These are phyloP conservation scores for Platyura marginata DNA, from an alignment of 1,140 invertebrate genomes.

Conservation along the genomic window DNA sequence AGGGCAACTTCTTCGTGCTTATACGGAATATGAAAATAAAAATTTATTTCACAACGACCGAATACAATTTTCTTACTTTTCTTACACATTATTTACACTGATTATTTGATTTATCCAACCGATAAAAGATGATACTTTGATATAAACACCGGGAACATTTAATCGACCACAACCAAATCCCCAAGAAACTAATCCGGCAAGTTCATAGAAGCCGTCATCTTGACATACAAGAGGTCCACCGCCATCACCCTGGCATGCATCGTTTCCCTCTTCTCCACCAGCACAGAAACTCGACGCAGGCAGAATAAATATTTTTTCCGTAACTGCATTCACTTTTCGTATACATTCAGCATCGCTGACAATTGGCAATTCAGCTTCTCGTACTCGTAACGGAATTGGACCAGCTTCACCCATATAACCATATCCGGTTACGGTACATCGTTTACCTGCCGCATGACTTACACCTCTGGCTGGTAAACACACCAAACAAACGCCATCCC, in stretches of 20 bases:
- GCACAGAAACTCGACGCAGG: slow-evolving; percentile 86
- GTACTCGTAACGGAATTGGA: slow-evolving; percentile 70
- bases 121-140: slow-evolving; percentile 85
- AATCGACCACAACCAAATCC: slow-evolving; percentile 78
- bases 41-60: neutral
- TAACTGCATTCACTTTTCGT: slow-evolving; percentile 80
- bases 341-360: slow-evolving; percentile 84
- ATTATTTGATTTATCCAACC: slow-evolving; percentile 96
- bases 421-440: slow-evolving; percentile 84
- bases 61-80: neutral
- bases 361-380: slow-evolving; percentile 82
- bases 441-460: slow-evolving; percentile 65
- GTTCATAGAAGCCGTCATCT: slow-evolving; percentile 80
- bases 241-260: slow-evolving; percentile 60
- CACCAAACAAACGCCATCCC: slow-evolving; percentile 51
- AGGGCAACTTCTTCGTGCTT: too few relatives aligned
- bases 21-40: neutral
- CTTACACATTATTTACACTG: slow-evolving; percentile 75
- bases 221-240: slow-evolving; percentile 77
- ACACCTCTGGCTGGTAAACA: slow-evolving; percentile 76
- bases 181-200: slow-evolving; percentile 69
- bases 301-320: slow-evolving; percentile 82
- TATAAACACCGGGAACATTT: slow-evolving; percentile 84
- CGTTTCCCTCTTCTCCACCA: slow-evolving; percentile 78
- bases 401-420: slow-evolving; percentile 92